phyloP scores from a whole-genome alignment of 2,797 vertebrate genomes.

The Pipistrellus kuhlii region DNA sequence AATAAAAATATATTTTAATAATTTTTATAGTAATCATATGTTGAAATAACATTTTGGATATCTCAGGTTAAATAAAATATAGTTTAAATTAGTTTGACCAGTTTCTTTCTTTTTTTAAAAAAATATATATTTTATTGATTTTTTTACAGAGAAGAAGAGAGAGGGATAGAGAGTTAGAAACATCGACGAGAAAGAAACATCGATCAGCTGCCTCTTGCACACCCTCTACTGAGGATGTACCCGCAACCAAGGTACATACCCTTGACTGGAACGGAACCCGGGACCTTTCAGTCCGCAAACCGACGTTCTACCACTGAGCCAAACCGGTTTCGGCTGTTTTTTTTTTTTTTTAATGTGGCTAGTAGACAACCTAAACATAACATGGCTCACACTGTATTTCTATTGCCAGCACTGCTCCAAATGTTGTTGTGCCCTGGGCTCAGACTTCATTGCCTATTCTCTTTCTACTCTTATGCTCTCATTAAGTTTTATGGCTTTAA shows the following conservation, averaged over 20 bases:
- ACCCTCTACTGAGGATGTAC: too few species aligned
- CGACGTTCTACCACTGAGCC: too few species aligned
- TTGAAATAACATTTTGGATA: slow-evolving; percentile 12
- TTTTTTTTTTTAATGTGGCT: neutral
- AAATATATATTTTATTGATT: too few species aligned
- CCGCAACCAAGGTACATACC: too few species aligned
- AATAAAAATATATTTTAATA: too few species aligned
- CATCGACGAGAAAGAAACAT: too few species aligned
- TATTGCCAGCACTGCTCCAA: neutral
- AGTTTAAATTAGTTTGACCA: neutral
- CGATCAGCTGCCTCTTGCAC: too few species aligned
- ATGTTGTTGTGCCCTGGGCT: neutral
- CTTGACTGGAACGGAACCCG: too few species aligned
- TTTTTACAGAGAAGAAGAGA: too few species aligned
- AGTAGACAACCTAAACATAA: neutral
- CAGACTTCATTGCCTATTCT: neutral
- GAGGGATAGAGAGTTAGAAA: too few species aligned
- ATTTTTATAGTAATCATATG: neutral
- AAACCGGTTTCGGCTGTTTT: too few species aligned
- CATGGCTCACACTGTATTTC: neutral
- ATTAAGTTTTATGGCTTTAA: neutral
- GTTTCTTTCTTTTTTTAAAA: neutral
- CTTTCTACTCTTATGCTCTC: neutral
- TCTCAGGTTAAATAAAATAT: neutral
- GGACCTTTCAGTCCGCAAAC: too few species aligned